Conservation (phyloP, 2,797 vertebrate genomes). For the Malurus leucopterus region DNA sequence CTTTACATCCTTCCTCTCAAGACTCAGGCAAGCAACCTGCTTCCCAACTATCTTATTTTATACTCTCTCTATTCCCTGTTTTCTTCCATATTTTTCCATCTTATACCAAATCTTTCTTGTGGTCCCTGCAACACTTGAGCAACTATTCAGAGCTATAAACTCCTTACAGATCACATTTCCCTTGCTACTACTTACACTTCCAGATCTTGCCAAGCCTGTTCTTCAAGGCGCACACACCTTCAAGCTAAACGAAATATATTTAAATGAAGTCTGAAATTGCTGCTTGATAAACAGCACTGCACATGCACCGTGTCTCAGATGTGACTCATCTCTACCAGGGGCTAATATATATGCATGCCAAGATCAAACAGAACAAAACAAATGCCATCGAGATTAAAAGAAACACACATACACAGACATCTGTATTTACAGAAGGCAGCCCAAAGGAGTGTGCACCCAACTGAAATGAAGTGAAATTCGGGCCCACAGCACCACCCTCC, state of each 20-base stretch:
- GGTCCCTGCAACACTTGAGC: neutral
- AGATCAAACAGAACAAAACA: conserved; percentile 28
- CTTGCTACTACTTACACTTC: neutral
- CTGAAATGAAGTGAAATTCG: neutral
- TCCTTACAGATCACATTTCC: neutral
- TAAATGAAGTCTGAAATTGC: conserved; percentile 45
- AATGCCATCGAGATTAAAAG: conserved; percentile 1
- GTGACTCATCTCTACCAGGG: conserved; percentile 46
- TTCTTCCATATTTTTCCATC: neutral
- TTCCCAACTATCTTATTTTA: neutral
- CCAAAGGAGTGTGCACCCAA: neutral
- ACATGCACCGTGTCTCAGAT: conserved; percentile 11
- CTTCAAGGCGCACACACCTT: conserved; percentile 19
- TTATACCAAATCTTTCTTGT: neutral
- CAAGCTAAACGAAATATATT: conserved; percentile 53
- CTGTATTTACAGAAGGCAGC: neutral
- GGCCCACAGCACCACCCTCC: neutral
- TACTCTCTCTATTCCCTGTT: neutral
- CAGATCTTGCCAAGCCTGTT: conserved; percentile 42
- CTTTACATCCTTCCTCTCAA: neutral
- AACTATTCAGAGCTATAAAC: neutral
- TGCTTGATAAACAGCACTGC: conserved; percentile 42
- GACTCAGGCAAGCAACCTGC: neutral
- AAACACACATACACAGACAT: neutral
- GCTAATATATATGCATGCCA: conserved; percentile 21